Base-by-base conservation (phyloP, 2,113 vertebrate species). In the Himantopus leucocephalus region DNA sequence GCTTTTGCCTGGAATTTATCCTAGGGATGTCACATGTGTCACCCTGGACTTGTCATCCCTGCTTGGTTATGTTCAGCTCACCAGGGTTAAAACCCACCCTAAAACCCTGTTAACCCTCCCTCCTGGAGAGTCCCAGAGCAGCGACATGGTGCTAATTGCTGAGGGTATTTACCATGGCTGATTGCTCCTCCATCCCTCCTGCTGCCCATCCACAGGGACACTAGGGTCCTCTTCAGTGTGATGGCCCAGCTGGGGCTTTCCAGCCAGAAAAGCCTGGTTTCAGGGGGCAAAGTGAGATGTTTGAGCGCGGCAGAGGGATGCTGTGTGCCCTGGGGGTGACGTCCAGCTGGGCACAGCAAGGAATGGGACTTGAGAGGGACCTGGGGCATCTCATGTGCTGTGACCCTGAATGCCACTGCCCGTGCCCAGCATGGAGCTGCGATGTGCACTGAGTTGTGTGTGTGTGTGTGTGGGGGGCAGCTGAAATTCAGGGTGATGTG, bases 371-470 rank as follows among this genome's bases (percentile, higher is more conserved):
- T 2, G 2, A 41, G 52, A 29, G 8, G 9, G 59, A 32, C 19
- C 19, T 34, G 37, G 10, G 12, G 8, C 13, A 21, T 34, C 56
- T 60, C 16, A 0, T 5, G 23, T 27, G 20, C 27, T 53, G 34
- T 21, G 55, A 21, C 48, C 53, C 63, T 7, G 4, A 27, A 2
- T 37, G 55, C 29, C 30, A 11, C 53, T 32, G 7, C 41, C 62
- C 7, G 14, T 1, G 2, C 21, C 60, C 0, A 0, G 3, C 5
- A 6, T 37, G 59, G 48, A 26, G 67, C 29, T 0, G 1, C 52
- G 30, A 3, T 0, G 1, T 18, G 55, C 37, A 37, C 39, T 0
- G 7, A 26, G 41, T 35, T 35, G 7, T 35, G 35, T 35, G 35
- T 35, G 35, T 35, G 35, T 35, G 35, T 35, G 35, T 35, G 35